Percentiles rank a stretch among this genome's conserved stretches.
These are phyloP conservation scores for Odontamblyopus rebecca DNA, from an alignment of 2,797 vertebrate genomes.

Conservation along the genomic window DNA sequence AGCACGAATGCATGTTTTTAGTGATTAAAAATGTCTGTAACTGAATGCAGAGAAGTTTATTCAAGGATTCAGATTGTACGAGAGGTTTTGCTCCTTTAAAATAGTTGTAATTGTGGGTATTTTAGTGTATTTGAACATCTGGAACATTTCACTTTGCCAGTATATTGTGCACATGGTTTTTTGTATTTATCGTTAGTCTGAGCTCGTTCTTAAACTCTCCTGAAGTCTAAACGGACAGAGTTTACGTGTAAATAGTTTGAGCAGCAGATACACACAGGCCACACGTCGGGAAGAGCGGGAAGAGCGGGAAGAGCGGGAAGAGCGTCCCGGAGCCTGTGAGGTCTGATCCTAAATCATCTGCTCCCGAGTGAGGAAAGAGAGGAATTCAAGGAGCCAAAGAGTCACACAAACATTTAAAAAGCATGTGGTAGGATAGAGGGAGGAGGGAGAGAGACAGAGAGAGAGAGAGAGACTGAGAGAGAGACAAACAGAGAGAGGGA, in stretches of 20 bases:
- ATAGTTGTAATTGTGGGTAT: too few relatives aligned
- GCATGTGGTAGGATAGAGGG: constrained; percentile 5
- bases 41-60: too few relatives aligned
- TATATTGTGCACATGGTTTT: not conserved
- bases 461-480: not conserved
- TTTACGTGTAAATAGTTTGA: constrained; percentile 2
- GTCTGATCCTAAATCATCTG: constrained; percentile 19
- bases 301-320: constrained; percentile 11
- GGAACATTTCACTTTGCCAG: too few relatives aligned
- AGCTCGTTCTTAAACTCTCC: not conserved
- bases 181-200: not conserved
- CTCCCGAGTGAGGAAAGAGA: constrained; percentile 16
- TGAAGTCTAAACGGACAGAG: not conserved
- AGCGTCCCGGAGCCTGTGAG: constrained; percentile 6
- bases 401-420: constrained; percentile 18
- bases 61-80: too few relatives aligned
- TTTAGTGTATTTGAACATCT: too few relatives aligned
- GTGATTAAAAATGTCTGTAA: too few relatives aligned
- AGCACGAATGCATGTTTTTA: too few relatives aligned
- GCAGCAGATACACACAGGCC: not conserved
- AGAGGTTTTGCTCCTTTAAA: too few relatives aligned
- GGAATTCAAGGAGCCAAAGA: constrained; percentile 21
- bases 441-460: not conserved
- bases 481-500: not conserved
- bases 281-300: constrained; percentile 1